Percentiles rank a stretch among this genome's conserved stretches.
Evolutionary conservation across 2,113 vertebrate species (phyloP).

Genomic region (Sceloporus tristichus): DNA sequence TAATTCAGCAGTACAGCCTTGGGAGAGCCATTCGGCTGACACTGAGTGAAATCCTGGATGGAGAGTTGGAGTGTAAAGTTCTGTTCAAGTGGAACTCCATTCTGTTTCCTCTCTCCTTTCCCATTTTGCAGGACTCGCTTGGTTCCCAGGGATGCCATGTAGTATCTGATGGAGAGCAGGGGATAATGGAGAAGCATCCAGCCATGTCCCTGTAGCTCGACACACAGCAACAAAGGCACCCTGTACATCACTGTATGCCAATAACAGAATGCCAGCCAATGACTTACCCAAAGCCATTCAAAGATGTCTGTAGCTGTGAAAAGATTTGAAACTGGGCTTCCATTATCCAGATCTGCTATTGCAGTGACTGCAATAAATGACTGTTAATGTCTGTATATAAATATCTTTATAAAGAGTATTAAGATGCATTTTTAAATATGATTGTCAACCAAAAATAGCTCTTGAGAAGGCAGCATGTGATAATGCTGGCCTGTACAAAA

Average conservation of each 20-base stretch:
- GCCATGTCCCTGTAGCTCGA: too few relatives aligned
- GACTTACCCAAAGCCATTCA: not conserved
- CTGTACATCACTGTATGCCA: too few relatives aligned
- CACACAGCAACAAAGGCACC: too few relatives aligned
- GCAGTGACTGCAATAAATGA: not conserved
- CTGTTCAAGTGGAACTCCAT: not conserved
- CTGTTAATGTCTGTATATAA: accelerated
- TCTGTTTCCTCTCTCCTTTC: too few relatives aligned
- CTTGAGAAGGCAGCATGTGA: not conserved
- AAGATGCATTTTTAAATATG: accelerated
- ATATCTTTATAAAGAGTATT: accelerated
- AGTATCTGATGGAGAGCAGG: too few relatives aligned
- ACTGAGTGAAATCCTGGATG: too few relatives aligned
- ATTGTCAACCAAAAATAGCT: not conserved
- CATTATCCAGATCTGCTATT: not conserved
- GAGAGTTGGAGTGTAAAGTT: too few relatives aligned
- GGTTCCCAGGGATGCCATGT: too few relatives aligned
- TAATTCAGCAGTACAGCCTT: not conserved
- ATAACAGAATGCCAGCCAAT: not conserved
- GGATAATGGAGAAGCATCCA: too few relatives aligned
- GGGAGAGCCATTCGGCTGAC: not conserved
- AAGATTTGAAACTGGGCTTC: not conserved
- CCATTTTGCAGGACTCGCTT: too few relatives aligned
- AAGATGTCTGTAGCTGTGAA: not conserved
- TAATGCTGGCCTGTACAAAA: not conserved